Evolutionary conservation across 1,140 invertebrate genomes (phyloP), one percentile per base, ranked within the genome.

Genomic region (Tetramorium alpestre): DNA sequence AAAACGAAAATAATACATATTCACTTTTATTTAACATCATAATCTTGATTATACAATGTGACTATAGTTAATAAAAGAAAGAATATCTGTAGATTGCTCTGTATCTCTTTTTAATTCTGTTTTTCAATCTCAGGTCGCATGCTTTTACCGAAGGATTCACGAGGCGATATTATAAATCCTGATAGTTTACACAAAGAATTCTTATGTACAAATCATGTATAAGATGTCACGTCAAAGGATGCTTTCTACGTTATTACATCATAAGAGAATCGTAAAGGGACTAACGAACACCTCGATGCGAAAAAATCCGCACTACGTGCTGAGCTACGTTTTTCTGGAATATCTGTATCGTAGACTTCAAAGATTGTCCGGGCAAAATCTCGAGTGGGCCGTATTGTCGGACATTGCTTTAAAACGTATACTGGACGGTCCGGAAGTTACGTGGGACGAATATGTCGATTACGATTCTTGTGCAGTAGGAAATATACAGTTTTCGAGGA

Each of bases 391-490:
- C 89, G 65, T n/a, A 62, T 25, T 95, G 49, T 82, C 93, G 10
- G 89, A 93, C 47, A n/a, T 89, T 56, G 56, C 75, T 69, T 80
- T 95, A n/a, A 77, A 87, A 54, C 41, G 70, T 64, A 60, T 91
- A 25, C 0, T 92, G n/a, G 22, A 84, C 33, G 88, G 85, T 86
- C 6, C 78, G 56, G 28, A 89, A 69, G 18, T 89, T 28, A 33
- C 72, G 3, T 56, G 72, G 13, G 62, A 86, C 28, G 60, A 73
- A 85, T 94, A 92, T 67, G 28, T 94, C 13, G 94, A 95, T 85
- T 70, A 28, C 54, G 85, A 91, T 78, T 92, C 89, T 16, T 94
- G 92, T 85, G 82, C 85, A 73, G 73, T 95, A 44, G 91, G 86
- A 67, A 93, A 88, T 25, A 7, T 78, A 44, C 64, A 91, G 18